Evolutionary conservation across 2,797 vertebrate species (phyloP), one percentile per base, ranked within the genome.

Genomic region (Halcyon badia): DNA sequence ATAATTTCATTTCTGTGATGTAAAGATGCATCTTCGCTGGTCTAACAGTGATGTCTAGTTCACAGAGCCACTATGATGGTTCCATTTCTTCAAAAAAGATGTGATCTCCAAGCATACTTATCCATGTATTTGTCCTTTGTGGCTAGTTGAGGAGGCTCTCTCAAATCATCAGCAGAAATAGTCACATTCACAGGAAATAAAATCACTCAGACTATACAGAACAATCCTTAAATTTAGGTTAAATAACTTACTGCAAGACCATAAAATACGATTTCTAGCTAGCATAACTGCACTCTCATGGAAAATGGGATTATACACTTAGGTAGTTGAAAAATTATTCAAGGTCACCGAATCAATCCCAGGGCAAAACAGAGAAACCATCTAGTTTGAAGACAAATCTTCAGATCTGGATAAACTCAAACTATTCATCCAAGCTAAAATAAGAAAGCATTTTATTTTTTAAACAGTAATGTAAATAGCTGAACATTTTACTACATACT

Each of bases 211-310:
- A 65, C 66, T 86, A 35, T 35, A 76, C 18, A 9, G 37, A 91
- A 83, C 33, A 83, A 52, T 87, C 46, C 80, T 94, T 64, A 95
- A 83, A 95, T 68, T 96, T 66, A 90, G 42, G 56, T 95, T 97
- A 96, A 95, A 91, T 94, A 95, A 84, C 48, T 92, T 93, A 65
- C 46, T 91, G 73, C 44, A 95, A 96, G 71, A 81, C 78, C 56
- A 86, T 83, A 88, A 97, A 93, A 90, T 91, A 73, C 62, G 64
- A 89, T 94, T 96, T 87, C 85, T 75, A 73, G 35, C 44, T 61
- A 88, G 84, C 35, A 10, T 57, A 94, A 94, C 60, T 93, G 20
- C 75, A 86, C 52, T 85, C 52, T 92, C 82, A 94, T 57, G n/a
- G 91, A 87, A 93, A 92, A 96, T 41, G 62, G 79, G 65, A 93